Evolutionary conservation across 2,797 vertebrate species (phyloP).

Genomic region (Pyrrhura leucotis): DNA sequence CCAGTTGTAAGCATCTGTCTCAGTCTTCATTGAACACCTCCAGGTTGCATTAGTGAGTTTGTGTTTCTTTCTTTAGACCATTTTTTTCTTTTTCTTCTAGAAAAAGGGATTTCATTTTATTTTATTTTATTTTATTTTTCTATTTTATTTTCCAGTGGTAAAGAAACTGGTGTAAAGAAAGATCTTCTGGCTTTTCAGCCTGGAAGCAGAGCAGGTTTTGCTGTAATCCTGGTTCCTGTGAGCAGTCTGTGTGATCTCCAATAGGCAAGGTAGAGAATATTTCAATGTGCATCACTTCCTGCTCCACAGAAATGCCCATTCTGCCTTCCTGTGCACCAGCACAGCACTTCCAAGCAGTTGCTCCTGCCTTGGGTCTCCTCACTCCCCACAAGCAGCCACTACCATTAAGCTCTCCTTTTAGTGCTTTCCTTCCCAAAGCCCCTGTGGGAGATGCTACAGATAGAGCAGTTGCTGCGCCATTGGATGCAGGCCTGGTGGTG

Average conservation of each 20-base stretch:
- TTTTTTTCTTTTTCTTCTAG: neutral
- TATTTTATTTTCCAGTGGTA: neutral
- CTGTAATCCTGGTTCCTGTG: neutral
- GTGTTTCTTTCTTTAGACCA: neutral
- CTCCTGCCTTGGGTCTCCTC: neutral
- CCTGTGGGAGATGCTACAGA: neutral
- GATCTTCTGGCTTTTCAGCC: neutral
- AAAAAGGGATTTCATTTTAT: neutral
- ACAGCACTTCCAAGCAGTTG: neutral
- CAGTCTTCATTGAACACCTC: neutral
- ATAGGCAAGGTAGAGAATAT: neutral
- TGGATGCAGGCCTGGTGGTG: neutral
- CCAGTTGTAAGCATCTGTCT: neutral
- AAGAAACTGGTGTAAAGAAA: neutral
- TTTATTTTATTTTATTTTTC: neutral
- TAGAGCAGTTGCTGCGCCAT: fast-evolving
- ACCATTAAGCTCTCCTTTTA: neutral
- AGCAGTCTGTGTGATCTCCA: neutral
- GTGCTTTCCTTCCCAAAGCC: neutral
- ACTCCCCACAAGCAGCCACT: neutral
- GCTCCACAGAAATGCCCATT: neutral
- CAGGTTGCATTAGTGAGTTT: neutral
- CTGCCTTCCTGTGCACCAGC: neutral
- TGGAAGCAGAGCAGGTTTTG: neutral
- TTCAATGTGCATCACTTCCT: neutral